Evolutionary conservation across 2,888 invertebrate species (phyloP), one percentile per base, ranked within the genome.

Genomic region (Camptogramma bilineatum): DNA sequence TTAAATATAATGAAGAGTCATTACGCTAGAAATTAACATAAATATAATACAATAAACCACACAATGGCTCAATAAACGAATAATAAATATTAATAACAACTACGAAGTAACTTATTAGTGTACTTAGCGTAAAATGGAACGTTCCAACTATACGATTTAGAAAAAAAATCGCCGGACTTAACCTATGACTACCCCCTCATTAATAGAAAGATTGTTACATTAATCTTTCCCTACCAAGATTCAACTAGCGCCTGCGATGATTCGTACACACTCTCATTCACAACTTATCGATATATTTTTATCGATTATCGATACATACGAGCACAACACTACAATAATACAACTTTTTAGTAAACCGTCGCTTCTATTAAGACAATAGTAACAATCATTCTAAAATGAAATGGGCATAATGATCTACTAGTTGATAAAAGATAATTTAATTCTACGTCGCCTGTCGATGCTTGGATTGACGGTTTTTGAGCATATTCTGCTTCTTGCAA

Each of bases 331-430:
- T 64, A 60, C 16, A 5, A 50, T 17, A 34, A 24, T 18, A 10
- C n/a, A 16, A 19, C 13, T 34, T 24, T 60, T 47, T 8, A 28
- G 28, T 19, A 9, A 34, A n/a, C 19, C 17, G 28, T 9, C 47
- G 28, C 28, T 8, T 16, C 46, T 42, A 39, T 39, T 39, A 13
- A 13, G 10, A 39, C 34, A 39, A 39, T 39, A 78, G 79, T 76
- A 77, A 79, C 74, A 75, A 59, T 55, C 65, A 55, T 63, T 76
- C 77, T 78, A 31, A 17, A 84, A 84, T 86, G 82, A 85, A 87
- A 81, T 87, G 86, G 83, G 84, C 84, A 83, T 87, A 83, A 83
- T 83, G 84, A 73, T 83, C 86, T 88, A 88, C 84, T 84, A 83
- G 83, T n/a, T 77, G 79, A 79, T 81, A 79, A 78, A 83, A 82